Percentiles rank a stretch among this genome's conserved stretches.
Evolutionary conservation across 2,797 vertebrate species (phyloP).

Genomic region (Novumbra hubbsi): DNA sequence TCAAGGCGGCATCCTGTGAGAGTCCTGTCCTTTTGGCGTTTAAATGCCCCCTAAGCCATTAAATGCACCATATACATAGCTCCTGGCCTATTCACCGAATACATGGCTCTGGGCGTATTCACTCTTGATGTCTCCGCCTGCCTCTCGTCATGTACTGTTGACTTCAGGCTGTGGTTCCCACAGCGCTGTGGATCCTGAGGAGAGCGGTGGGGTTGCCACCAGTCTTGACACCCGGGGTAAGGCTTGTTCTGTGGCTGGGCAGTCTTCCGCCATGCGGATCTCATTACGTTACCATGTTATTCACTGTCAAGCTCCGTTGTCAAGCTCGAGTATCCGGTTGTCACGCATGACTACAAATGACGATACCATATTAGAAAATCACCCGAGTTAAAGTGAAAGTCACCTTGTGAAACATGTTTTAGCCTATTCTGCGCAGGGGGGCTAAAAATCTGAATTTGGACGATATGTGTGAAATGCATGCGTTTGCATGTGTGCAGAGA

Average conservation of each 20-base stretch:
- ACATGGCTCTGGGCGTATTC: background rate
- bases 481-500: no score
- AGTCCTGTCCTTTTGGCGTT: slow-evolving; percentile 62
- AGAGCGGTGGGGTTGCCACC: slow-evolving; percentile 48
- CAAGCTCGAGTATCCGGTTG: background rate
- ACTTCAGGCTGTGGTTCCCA: slow-evolving; percentile 57
- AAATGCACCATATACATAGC: slow-evolving; percentile 14
- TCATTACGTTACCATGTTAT: background rate
- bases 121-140: slow-evolving; percentile 2
- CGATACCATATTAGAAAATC: no score
- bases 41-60: slow-evolving; percentile 64
- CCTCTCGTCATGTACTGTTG: slow-evolving; percentile 38
- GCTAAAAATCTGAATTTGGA: no score
- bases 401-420: no score
- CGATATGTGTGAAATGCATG: no score
- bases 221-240: slow-evolving; percentile 45
- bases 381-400: no score
- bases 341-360: no score
- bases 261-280: slow-evolving; percentile 20
- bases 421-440: no score
- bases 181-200: slow-evolving; percentile 55
- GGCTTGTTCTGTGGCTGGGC: slow-evolving; percentile 50
- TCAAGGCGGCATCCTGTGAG: slow-evolving; percentile 59
- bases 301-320: background rate
- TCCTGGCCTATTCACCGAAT: background rate